These are phyloP conservation scores for Pipistrellus pygmaeus DNA, from an alignment of 2,797 vertebrate genomes.

Conservation along the genomic window DNA sequence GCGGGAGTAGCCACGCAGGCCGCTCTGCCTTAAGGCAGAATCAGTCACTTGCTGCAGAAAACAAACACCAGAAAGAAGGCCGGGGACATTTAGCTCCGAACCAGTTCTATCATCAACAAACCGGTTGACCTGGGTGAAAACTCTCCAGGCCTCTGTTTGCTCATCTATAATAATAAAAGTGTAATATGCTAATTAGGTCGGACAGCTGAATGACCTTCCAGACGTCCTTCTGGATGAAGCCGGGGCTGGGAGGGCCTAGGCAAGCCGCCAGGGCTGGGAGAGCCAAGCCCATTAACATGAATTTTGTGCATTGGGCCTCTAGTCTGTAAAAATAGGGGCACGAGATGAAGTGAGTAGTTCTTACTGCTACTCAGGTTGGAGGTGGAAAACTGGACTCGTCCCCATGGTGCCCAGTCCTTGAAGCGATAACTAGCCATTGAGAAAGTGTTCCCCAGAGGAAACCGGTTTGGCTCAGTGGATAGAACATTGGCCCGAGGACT, in stretches of 20 bases:
- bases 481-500: too few species aligned
- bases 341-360: neutral
- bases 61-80: neutral
- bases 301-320: too few species aligned
- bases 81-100: neutral
- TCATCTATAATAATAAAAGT: neutral
- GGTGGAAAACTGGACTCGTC: neutral
- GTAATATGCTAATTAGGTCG: too few species aligned
- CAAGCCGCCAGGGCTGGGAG: too few species aligned
- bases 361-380: neutral
- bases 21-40: neutral
- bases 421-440: neutral
- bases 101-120: neutral
- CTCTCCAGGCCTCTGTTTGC: neutral
- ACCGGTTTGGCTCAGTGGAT: too few species aligned
- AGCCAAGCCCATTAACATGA: too few species aligned
- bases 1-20: neutral
- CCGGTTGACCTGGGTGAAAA: neutral
- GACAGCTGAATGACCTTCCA: too few species aligned
- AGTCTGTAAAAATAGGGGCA: neutral
- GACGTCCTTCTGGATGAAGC: too few species aligned
- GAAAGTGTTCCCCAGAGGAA: neutral
- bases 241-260: too few species aligned
- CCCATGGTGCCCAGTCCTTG: neutral
- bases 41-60: constrained; percentile 25